phyloP scores from a whole-genome alignment of 2,797 vertebrate species.

The Carcharodon carcharias region DNA sequence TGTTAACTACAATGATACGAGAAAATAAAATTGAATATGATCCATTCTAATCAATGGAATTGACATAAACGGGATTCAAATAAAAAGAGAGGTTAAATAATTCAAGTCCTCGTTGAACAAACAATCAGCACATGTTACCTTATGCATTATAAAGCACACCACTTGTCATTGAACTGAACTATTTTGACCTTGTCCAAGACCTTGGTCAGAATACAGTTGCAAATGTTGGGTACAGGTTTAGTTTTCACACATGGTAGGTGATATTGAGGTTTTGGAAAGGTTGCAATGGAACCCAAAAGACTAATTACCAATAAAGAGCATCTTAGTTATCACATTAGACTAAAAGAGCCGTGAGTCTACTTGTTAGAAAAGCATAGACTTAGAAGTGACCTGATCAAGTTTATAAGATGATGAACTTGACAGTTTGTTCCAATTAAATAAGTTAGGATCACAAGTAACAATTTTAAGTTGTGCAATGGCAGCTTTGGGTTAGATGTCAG shows the following conservation, averaged over 20 bases:
- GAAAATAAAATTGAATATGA: not conserved
- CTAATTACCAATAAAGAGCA: not conserved
- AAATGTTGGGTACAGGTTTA: not conserved
- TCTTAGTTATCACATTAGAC: no score
- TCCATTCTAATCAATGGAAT: not conserved
- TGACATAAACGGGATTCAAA: not conserved
- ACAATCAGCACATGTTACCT: not conserved
- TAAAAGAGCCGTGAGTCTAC: no score
- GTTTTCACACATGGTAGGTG: no score
- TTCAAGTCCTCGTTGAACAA: not conserved
- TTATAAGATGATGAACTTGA: no score
- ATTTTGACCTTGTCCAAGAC: not conserved
- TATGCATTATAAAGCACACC: not conserved
- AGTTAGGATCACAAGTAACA: no score
- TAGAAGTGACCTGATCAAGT: no score
- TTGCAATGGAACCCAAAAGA: no score
- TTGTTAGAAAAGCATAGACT: no score
- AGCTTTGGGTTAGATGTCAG: no score
- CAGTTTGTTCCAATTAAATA: no score
- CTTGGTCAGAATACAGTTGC: not conserved
- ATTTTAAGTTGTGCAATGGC: no score
- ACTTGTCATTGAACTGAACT: not conserved
- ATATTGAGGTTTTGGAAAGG: no score
- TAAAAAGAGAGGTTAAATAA: not conserved
- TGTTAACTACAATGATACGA: not conserved